Evolutionary conservation across 64 coral and sea anemone species (phyloP).

Genomic region (Astreopora myriophthalma): DNA sequence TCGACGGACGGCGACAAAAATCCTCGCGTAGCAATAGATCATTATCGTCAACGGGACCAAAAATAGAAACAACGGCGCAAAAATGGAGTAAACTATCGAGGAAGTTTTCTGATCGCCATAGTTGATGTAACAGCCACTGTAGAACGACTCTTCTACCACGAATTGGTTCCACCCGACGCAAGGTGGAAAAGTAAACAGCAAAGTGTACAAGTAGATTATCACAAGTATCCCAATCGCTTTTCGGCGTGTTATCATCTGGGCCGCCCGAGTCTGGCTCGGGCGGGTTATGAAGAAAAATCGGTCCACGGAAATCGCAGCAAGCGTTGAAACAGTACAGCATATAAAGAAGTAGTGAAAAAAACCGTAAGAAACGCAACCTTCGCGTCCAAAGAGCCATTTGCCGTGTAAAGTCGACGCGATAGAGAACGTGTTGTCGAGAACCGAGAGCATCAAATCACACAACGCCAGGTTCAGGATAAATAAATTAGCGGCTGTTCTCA

Average conservation of each 20-base stretch:
- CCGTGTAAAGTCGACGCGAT: conserved; percentile 64
- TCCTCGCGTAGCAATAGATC: conserved; percentile 88
- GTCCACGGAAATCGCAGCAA: conserved; percentile 87
- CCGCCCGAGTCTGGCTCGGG: conserved; percentile 58
- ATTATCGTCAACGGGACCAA: conserved; percentile 73
- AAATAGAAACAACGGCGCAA: conserved; percentile 75
- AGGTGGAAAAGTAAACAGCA: conserved; percentile 85
- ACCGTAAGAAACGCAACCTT: conserved; percentile 80
- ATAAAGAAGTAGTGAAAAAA: conserved; percentile 94
- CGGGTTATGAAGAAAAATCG: conserved; percentile 87
- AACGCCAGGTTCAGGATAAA: conserved; percentile 96
- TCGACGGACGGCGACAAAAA: conserved; percentile 73
- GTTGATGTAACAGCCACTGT: conserved; percentile 89
- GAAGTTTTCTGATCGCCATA: conserved; percentile 82
- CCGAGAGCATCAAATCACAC: conserved; percentile 85
- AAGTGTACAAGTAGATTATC: conserved; percentile 74
- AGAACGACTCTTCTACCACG: conserved; percentile 64
- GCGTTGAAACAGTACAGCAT: conserved; percentile 78
- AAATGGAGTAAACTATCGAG: conserved; percentile 79
- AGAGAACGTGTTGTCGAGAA: conserved; percentile 77
- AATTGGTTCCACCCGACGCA: conserved; percentile 83
- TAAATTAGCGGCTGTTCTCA: conserved; percentile 88
- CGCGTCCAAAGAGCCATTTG: conserved; percentile 71
- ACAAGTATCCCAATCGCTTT: conserved; percentile 64
- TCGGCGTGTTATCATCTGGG: conserved; percentile 62